Evolutionary conservation across 1,140 invertebrate genomes (phyloP).

Genomic region (Drusus annulatus): DNA sequence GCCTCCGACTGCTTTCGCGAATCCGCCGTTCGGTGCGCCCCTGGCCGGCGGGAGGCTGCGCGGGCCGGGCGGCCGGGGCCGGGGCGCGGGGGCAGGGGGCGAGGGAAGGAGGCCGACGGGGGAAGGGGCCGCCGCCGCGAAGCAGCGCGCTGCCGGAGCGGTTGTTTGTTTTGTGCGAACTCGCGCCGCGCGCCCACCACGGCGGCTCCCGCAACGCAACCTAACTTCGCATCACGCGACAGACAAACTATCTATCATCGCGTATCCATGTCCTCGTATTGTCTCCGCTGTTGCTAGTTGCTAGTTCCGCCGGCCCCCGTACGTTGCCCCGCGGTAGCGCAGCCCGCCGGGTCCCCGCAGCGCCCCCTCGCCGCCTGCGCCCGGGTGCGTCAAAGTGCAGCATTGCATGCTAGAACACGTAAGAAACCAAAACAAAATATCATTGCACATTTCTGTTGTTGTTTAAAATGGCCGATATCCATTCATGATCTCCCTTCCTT

Average conservation of each 20-base stretch:
- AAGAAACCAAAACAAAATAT: slow-evolving; percentile 33
- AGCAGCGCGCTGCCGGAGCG: slow-evolving; percentile 20
- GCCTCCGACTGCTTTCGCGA: slow-evolving; percentile 29
- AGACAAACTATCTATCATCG: slow-evolving; percentile 38
- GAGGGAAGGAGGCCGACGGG: neutral
- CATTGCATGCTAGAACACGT: slow-evolving; percentile 13
- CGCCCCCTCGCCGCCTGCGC: neutral
- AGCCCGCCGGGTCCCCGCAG: slow-evolving; percentile 1
- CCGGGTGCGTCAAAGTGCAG: neutral
- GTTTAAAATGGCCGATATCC: slow-evolving; percentile 19
- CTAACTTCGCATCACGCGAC: slow-evolving; percentile 36
- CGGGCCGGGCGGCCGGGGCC: neutral
- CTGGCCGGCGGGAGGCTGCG: slow-evolving; percentile 16
- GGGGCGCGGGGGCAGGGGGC: neutral
- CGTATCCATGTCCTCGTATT: slow-evolving; percentile 14
- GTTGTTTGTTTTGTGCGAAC: slow-evolving; percentile 54
- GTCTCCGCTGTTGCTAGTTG: slow-evolving; percentile 28
- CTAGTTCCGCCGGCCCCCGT: slow-evolving; percentile 16
- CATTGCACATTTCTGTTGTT: slow-evolving; percentile 33
- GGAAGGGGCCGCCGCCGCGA: slow-evolving; percentile 5
- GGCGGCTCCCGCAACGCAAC: slow-evolving; percentile 33
- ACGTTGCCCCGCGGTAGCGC: too few relatives aligned
- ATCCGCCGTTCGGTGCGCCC: neutral
- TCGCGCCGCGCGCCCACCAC: slow-evolving; percentile 40
- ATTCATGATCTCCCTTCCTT: neutral